Conservation (phyloP, 2,797 vertebrate genomes). For the Tenualosa ilisha region DNA sequence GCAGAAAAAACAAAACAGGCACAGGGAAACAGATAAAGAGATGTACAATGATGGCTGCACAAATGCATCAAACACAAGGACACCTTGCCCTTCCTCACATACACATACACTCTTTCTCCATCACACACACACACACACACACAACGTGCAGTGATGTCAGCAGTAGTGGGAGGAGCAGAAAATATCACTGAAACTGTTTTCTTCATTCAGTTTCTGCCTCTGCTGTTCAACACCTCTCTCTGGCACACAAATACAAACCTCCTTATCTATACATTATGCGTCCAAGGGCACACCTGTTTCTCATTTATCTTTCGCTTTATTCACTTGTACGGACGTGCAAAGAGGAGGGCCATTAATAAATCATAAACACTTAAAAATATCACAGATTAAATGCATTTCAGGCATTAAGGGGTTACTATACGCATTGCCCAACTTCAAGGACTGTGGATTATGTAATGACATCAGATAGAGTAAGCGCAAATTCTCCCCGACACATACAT, state of each 20-base stretch:
- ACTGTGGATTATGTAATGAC: slow-evolving; percentile 17
- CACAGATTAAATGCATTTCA: not conserved
- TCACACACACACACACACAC: slow-evolving; percentile 45
- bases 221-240: not conserved
- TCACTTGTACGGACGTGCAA: not conserved
- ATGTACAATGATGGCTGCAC: slow-evolving; percentile 54
- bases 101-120: slow-evolving; percentile 30
- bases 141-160: slow-evolving; percentile 53
- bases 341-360: not conserved
- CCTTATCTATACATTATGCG: not conserved
- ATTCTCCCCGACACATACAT: not conserved
- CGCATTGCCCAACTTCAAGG: slow-evolving; percentile 6
- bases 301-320: not conserved
- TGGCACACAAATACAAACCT: not conserved
- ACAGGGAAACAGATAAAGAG: slow-evolving; percentile 53
- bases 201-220: slow-evolving; percentile 19
- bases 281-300: not conserved
- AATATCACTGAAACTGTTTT: not conserved
- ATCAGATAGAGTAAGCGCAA: not conserved
- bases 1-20: slow-evolving; percentile 36
- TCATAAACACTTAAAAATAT: not conserved
- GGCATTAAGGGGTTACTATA: not conserved
- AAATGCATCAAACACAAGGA: slow-evolving; percentile 72
- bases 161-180: slow-evolving; percentile 19
- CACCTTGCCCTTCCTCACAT: slow-evolving; percentile 72